Evolutionary conservation across 2,888 invertebrate genomes (phyloP), one percentile per base, ranked within the genome.

Genomic region (Drosophila multiciliata): DNA sequence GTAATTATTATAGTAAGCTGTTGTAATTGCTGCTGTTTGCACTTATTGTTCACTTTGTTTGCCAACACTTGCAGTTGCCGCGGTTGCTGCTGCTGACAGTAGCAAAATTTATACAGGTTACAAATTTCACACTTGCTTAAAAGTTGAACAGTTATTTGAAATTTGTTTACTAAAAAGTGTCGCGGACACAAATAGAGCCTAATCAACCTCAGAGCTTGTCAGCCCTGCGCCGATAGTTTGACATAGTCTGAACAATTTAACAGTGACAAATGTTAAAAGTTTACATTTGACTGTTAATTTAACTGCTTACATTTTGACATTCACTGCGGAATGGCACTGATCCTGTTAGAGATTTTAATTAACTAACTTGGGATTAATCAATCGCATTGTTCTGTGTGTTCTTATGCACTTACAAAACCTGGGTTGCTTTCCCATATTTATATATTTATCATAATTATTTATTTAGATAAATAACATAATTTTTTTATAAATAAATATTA

Each of bases 1-100:
- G 64, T 67, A 65, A 76, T 73, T 66, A 67, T 65, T 48, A 45
- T 52, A 49, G 54, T 66, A 68, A 23, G 29, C 36, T 52, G 49
- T 20, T 57, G 36, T 45, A 62, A 15, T 29, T 38, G 20, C 20
- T 52, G 32, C 38, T 70, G 33, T 50, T 71, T 9, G 26, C 70
- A 65, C 64, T 76, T 61, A 49, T 58, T 59, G 60, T 58, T 57
- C 38, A 52, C 52, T 50, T 52, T 66, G 60, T 61, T 66, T 57
- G 53, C 52, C 58, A 48, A 38, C 50, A 55, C 60, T 53, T 65
- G 35, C 32, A 55, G n/a, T 11, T 45, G 45, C 0, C 45, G 32
- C 64, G 42, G 54, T 12, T n/a, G 32, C 70, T 57, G 38, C 35
- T 17, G 33, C 53, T 53, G 48, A 45, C 17, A 48, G 6, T 35